Base-by-base conservation (phyloP, 2,888 invertebrate species). In the Hybos culiciformis region DNA sequence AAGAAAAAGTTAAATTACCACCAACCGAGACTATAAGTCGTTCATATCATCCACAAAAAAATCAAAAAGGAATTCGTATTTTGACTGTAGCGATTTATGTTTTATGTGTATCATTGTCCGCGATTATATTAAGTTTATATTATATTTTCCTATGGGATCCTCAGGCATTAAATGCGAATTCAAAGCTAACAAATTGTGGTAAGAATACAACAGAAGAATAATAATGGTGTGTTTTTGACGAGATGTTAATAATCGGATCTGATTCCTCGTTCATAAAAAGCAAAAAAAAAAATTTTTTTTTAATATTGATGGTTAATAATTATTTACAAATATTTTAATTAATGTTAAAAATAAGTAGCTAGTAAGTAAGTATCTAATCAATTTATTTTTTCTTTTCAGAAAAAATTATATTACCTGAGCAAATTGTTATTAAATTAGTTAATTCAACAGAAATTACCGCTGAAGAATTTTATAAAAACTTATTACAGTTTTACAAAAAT, bases 121-220 rank as follows among this genome's bases (percentile, higher is more conserved):
- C 92, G 41, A 90, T 92, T 57, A 84, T 92, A 72, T 74, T 94
- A 51, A 91, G 91, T 12, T 74, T 91, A 41, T 94, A 93, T 71
- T 94, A 94, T 71, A 83, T 88, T 56, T 85, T 92, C 69, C 77
- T 93, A 63, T 93, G 93, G 92, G 83, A 88, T 66, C 90, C 91
- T 17, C 60, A 61, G 37, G 78, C 48, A 7, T 36, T 66, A 48
- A 59, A 66, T 43, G 60, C 66, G 46, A 64, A 61, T 52, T 59
- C 61, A 48, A 62, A 61, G 56, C 56, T 53, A 51, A 57, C 56
- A 52, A 63, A 62, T 53, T 66, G 66, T 50, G 66, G 66, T 66
- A 61, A 64, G 65, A 45, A 17, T 5, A 19, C 31, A 41, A 37
- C n/a, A n/a, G n/a, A n/a, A n/a, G n/a, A n/a, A n/a, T n/a, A n/a